These are phyloP conservation scores for Chiroxiphia lanceolata DNA, from an alignment of 2,797 vertebrate species.

Conservation along the genomic window DNA sequence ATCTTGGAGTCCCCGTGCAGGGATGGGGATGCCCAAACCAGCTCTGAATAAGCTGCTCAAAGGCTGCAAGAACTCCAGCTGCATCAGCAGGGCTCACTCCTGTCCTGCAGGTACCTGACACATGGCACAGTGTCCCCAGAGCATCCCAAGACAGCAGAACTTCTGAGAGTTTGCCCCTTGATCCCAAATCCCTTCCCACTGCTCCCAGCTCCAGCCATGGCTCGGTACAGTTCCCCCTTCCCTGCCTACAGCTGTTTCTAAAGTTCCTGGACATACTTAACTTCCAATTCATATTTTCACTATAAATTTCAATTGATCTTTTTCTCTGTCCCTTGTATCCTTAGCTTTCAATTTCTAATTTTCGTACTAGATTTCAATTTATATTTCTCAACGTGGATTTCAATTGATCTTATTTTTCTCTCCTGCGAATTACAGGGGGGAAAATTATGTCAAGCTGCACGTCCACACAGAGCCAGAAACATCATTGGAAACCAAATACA, in stretches of 20 bases:
- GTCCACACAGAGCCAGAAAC: neutral
- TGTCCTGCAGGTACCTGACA: neutral
- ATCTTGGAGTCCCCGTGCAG: neutral
- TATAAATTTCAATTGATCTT: neutral
- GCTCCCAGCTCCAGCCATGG: neutral
- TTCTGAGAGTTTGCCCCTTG: neutral
- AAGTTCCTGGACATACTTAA: neutral
- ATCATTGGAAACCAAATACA: neutral
- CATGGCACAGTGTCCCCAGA: neutral
- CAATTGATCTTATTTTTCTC: neutral
- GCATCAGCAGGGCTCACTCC: neutral
- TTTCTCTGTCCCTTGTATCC: neutral
- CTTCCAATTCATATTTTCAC: neutral
- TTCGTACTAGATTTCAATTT: neutral
- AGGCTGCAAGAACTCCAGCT: neutral
- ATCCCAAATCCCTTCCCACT: neutral
- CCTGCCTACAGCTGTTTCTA: neutral
- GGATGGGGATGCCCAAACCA: neutral
- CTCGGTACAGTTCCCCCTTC: neutral
- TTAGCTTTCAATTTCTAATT: neutral
- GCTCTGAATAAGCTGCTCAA: neutral
- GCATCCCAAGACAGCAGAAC: neutral
- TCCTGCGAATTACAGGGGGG: neutral
- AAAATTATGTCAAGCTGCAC: neutral
- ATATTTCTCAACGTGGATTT: neutral